Evolutionary conservation across 1,140 invertebrate genomes (phyloP), one percentile per base, ranked within the genome.

Genomic region (Amyelois transitella): DNA sequence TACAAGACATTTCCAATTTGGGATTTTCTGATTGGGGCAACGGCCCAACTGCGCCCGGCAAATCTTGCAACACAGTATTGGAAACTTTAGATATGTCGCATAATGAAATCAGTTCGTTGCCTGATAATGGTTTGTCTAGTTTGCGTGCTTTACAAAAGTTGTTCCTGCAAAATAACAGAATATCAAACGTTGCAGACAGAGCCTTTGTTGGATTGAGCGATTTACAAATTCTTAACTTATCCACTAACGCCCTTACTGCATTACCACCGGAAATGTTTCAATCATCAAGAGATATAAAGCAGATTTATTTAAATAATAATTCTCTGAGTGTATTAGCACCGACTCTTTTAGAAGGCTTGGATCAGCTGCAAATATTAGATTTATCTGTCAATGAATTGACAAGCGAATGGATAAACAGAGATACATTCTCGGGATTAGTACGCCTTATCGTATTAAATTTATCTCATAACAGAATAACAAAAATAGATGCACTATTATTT

Each of bases 291-390:
- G 92, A 95, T 52, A 83, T 96, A 3, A 90, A 91, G 17, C 92
- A 94, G 76, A 89, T 97, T 48, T 92, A 96, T 70, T 86, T 96
- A 12, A 93, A 94, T 61, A 96, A 96, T 67, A 96, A 97, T 77
- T 94, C 94, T 0, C 81, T 97, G 20, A 91, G 91, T 64, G 93
- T 94, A 0, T 85, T 96, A 5, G 94, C 94, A 2, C 94, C 94
- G 0, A 94, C 94, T 10, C 72, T 96, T 6, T 88, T 97, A 43
- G 93, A 94, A 76, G 92, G 92, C 47, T 89, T 97, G 43, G 92
- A 94, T 61, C 92, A 95, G 69, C 81, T 98, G 21, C 91, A 94
- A 75, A 91, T 92, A 43, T 86, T 97, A 20, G 95, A 97, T 81
- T 85, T 96, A 44, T 94, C 94, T 12, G 85, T 89, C 43, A 97